Evolutionary conservation across 1,140 invertebrate species (phyloP), one percentile per base, ranked within the genome.

Genomic region (Drosophila murphyi): DNA sequence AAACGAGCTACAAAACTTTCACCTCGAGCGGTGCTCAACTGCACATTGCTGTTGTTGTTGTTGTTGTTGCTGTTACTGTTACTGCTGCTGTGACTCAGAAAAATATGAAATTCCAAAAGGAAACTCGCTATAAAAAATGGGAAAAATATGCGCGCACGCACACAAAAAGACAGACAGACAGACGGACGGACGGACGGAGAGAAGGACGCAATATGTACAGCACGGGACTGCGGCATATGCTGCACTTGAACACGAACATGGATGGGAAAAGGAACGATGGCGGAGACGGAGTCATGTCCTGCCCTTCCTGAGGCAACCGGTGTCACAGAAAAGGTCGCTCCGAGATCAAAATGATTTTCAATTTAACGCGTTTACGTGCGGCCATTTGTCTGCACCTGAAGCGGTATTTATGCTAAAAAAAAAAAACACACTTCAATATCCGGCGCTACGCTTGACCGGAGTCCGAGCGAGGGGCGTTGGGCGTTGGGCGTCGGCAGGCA

Each of bases 301-400:
- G 20, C 32, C 59, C 60, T 10, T 43, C 20, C 5, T 29, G 5
- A 8, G 34, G 48, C 57, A 32, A 8, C 29, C 32, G 41, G 74
- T 62, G 70, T 76, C 63, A 57, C 70, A 55, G 65, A 64, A 78
- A 78, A 87, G 78, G 83, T 88, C 83, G 85, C 79, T 67, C 54
- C 54, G 78, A 82, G 82, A 87, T 90, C 80, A 90, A 90, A 90
- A 83, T 90, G 88, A 90, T 90, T 91, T 90, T 90, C 88, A 90
- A 90, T 90, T 90, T 81, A 91, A 90, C 80, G 88, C 77, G 70
- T 76, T 90, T 87, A 83, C 87, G 82, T 90, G 88, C 76, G 75
- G 75, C 83, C 76, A 88, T 88, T 83, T 88, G 83, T 88, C 83
- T 83, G 45, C 39, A 41, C 45, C 55, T 73, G 57, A 28, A 71